phyloP scores from a whole-genome alignment of 1,140 invertebrate species.

The Lasaia peninsularis region DNA sequence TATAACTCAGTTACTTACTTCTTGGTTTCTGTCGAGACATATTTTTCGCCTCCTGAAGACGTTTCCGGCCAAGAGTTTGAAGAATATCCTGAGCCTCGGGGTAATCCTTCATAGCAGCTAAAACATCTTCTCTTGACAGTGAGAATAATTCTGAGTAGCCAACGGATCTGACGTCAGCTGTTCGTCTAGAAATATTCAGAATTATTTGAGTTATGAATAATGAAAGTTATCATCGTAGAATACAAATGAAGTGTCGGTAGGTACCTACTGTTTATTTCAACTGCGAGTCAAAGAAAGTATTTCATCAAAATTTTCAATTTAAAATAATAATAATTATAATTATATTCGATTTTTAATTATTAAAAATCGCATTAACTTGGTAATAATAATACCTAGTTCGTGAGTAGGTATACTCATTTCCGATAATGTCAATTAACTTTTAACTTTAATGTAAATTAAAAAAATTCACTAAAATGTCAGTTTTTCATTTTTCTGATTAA shows the following conservation, averaged over 20 bases:
- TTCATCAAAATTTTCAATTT: too few relatives aligned
- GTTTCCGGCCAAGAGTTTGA: conserved; percentile 90
- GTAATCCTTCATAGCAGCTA: conserved; percentile 97
- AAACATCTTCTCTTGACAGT: conserved; percentile 94
- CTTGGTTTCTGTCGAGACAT: conserved; percentile 60
- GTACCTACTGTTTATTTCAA: too few relatives aligned
- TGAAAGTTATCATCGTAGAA: neutral
- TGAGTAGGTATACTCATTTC: too few relatives aligned
- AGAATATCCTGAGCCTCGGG: conserved; percentile 97
- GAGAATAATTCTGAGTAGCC: conserved; percentile 98
- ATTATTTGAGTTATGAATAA: neutral
- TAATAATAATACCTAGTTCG: too few relatives aligned
- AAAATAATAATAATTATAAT: too few relatives aligned
- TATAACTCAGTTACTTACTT: conserved; percentile 46
- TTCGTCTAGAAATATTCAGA: conserved; percentile 83
- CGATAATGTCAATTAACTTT: too few relatives aligned
- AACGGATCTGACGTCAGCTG: conserved; percentile 96
- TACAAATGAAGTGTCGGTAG: conserved; percentile 11
- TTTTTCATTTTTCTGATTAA: too few relatives aligned
- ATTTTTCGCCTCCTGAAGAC: conserved; percentile 88
- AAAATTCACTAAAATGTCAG: too few relatives aligned
- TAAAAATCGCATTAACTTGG: too few relatives aligned
- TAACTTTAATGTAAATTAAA: too few relatives aligned
- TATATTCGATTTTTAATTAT: too few relatives aligned
- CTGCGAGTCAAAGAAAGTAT: too few relatives aligned